Conservation (phyloP, 2,113 vertebrate genomes). For the Cochlearius cochlearius region DNA sequence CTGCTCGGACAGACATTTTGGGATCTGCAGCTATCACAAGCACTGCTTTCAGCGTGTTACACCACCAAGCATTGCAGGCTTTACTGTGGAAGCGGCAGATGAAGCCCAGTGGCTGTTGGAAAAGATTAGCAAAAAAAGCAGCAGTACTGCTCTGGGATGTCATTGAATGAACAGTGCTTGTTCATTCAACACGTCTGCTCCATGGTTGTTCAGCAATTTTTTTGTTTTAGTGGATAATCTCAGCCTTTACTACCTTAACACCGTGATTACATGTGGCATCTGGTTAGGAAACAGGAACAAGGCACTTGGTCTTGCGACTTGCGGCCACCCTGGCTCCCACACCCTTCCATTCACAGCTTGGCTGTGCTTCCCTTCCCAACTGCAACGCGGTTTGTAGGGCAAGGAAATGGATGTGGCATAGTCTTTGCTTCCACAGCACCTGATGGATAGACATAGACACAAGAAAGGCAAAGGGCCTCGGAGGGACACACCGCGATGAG, state of each 20-base stretch:
- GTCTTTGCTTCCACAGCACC: not conserved
- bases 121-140: not conserved
- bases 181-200: not conserved
- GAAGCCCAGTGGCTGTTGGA: not conserved
- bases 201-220: not conserved
- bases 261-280: not conserved
- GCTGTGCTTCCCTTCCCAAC: not conserved
- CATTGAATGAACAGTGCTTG: not conserved
- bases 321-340: rapidly evolving
- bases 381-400: not conserved
- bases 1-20: not conserved
- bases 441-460: rapidly evolving
- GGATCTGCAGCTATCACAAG: not conserved
- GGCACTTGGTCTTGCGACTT: not conserved
- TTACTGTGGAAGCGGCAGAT: not conserved
- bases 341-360: not conserved
- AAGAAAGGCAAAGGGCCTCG: not conserved
- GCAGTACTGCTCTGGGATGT: not conserved
- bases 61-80: not conserved
- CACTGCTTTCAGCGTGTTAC: not conserved
- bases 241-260: not conserved
- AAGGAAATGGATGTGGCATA: not conserved
- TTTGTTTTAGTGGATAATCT: not conserved
- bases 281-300: not conserved
- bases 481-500: not conserved